phyloP scores from a whole-genome alignment of 1,140 invertebrate species.

The Diplogasteroides magnus region DNA sequence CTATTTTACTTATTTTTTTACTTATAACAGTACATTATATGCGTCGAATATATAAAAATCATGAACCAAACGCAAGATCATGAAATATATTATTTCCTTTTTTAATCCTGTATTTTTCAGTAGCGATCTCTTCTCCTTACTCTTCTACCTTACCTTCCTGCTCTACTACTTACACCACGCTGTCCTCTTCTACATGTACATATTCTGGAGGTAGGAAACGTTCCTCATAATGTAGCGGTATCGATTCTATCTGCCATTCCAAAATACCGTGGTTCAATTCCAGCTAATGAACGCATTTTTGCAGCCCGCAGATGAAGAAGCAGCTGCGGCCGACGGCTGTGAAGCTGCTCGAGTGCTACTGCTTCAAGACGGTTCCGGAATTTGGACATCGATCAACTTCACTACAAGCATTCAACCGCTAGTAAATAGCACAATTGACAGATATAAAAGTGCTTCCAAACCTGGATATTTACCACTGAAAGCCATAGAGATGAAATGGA shows the following conservation, averaged over 20 bases:
- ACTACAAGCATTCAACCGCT: slow-evolving; percentile 4
- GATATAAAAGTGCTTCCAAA: too few relatives aligned
- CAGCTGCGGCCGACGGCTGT: slow-evolving; percentile 52
- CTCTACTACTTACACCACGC: slow-evolving; percentile 55
- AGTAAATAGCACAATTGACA: too few relatives aligned
- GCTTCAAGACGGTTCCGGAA: slow-evolving; percentile 53
- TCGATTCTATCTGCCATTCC: too few relatives aligned
- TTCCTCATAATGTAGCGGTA: too few relatives aligned
- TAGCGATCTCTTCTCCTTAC: slow-evolving; percentile 38
- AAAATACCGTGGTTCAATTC: background rate
- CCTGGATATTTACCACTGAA: background rate
- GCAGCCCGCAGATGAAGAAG: slow-evolving; percentile 54
- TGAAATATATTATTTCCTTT: background rate
- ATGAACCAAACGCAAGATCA: background rate
- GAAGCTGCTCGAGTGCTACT: slow-evolving; percentile 53
- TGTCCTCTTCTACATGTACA: slow-evolving; percentile 54
- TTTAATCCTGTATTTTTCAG: background rate
- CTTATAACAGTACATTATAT: too few relatives aligned
- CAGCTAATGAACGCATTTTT: slow-evolving; percentile 31
- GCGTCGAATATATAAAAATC: background rate
- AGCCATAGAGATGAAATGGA: background rate
- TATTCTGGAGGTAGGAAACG: slow-evolving; percentile 47
- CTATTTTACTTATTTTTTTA: background rate
- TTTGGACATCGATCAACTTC: slow-evolving; percentile 47
- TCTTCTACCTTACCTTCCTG: slow-evolving; percentile 49